Percentiles rank a stretch among this genome's conserved stretches.
Conservation (phyloP, 1,140 invertebrate genomes). For the Cotesia typhae region DNA sequence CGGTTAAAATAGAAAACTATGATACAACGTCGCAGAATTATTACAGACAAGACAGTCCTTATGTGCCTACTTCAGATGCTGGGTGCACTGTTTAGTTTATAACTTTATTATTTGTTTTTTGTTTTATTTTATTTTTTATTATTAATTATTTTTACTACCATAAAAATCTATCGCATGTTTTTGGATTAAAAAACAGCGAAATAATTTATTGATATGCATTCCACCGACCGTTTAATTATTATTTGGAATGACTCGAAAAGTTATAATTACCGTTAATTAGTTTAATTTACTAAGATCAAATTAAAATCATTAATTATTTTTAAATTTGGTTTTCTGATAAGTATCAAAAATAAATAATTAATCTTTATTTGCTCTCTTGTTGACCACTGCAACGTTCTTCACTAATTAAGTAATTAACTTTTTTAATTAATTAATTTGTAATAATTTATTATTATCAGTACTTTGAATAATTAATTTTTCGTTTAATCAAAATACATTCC, state of each 20-base stretch:
- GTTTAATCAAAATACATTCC: constrained; percentile 55
- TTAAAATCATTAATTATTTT: too few species aligned
- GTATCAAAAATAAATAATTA: constrained; percentile 1
- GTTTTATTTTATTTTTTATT: background rate
- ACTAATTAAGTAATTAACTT: constrained; percentile 10
- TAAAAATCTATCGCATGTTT: constrained; percentile 13
- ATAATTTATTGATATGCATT: background rate
- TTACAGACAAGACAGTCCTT: constrained; percentile 59
- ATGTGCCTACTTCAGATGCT: constrained; percentile 56
- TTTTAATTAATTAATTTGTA: constrained; percentile 2
- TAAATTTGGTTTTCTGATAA: constrained; percentile 7
- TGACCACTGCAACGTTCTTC: too few species aligned
- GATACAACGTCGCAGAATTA: constrained; percentile 53
- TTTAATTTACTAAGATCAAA: too few species aligned
- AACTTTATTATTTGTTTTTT: constrained; percentile 5
- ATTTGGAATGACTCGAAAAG: background rate
- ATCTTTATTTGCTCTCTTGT: constrained; percentile 14
- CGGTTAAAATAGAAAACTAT: constrained; percentile 61
- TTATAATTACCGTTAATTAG: background rate
- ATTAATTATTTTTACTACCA: background rate
- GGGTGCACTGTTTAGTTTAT: constrained; percentile 59
- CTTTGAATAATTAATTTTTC: background rate
- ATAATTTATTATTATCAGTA: too few species aligned
- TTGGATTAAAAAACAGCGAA: constrained; percentile 12
- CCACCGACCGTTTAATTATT: too few species aligned